Base-by-base conservation (phyloP, 2,888 invertebrate genomes). In the Agrotis clavis region DNA sequence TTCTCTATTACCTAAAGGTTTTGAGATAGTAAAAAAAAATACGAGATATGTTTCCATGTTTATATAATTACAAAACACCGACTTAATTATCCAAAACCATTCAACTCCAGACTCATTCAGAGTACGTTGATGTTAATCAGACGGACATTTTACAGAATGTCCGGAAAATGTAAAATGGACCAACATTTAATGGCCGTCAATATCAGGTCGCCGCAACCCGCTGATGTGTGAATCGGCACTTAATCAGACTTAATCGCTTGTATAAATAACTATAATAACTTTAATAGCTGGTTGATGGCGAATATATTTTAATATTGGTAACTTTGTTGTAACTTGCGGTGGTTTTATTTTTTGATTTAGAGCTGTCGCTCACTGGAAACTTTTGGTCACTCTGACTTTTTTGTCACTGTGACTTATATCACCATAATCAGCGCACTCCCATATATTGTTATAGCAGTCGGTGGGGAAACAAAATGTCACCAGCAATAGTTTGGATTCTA, bases 191-290 rank as follows among this genome's bases (percentile, higher is more conserved):
- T 47, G 48, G 56, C 59, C 73, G 81, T 84, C 78, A 84, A 77
- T 80, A 84, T 72, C 73, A 78, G 76, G 18, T 14, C 47, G 77
- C 86, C 84, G 51, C 81, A 82, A 54, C 50, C 80, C 74, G 65
- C 76, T 75, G 82, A 85, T 78, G 80, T 84, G 82, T 70, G 77
- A 86, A 80, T 84, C 71, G 63, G 61, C 77, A 74, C 84, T 85
- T 86, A 78, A 86, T 84, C 79, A 86, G 66, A 77, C 76, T 74
- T 77, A 84, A 86, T 85, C 77, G 81, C 57, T 53, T 78, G 70
- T 69, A 73, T 76, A 80, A 80, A 86, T 84, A 80, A 86, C 80
- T 78, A 66, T 77, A 75, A 70, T 74, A 74, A 83, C 65, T 61
- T 61, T 67, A 72, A 77, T 77, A 77, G 57, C 61, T 47, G 35